These are phyloP conservation scores for Psilopsiagon aymara DNA, from an alignment of 2,113 vertebrate species.

Conservation along the genomic window DNA sequence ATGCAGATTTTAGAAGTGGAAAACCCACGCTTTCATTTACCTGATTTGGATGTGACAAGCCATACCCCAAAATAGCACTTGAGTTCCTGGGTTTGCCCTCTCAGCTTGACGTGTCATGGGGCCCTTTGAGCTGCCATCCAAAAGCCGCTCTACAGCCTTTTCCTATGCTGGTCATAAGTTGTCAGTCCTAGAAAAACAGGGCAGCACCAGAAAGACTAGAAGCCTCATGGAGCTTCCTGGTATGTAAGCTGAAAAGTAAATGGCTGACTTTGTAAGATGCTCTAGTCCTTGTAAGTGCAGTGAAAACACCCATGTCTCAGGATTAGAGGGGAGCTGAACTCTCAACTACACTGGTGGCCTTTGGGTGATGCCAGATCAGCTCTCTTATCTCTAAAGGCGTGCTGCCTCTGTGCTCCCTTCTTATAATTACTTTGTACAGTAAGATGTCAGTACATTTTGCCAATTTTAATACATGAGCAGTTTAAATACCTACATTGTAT, in stretches of 20 bases:
- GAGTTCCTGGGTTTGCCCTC: neutral
- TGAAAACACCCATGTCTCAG: fast-evolving
- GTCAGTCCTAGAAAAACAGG: neutral
- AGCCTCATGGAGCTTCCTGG: neutral
- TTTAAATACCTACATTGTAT: neutral
- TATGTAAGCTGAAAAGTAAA: neutral
- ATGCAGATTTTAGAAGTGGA: neutral
- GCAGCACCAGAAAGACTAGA: neutral
- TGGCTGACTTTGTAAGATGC: neutral
- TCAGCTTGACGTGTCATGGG: fast-evolving
- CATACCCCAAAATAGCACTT: neutral
- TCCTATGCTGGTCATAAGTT: neutral
- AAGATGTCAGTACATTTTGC: neutral
- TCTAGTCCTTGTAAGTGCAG: neutral
- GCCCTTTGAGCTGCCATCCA: neutral
- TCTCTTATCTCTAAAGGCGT: neutral
- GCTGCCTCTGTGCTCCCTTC: neutral
- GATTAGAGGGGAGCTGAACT: neutral
- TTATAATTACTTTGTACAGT: neutral
- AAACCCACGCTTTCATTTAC: neutral
- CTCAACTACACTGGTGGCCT: neutral
- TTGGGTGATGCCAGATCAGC: neutral
- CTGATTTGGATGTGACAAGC: neutral
- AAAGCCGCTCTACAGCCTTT: neutral
- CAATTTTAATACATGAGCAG: neutral